These are phyloP conservation scores for Oryzias celebensis DNA, from an alignment of 2,113 vertebrate genomes.

Conservation along the genomic window DNA sequence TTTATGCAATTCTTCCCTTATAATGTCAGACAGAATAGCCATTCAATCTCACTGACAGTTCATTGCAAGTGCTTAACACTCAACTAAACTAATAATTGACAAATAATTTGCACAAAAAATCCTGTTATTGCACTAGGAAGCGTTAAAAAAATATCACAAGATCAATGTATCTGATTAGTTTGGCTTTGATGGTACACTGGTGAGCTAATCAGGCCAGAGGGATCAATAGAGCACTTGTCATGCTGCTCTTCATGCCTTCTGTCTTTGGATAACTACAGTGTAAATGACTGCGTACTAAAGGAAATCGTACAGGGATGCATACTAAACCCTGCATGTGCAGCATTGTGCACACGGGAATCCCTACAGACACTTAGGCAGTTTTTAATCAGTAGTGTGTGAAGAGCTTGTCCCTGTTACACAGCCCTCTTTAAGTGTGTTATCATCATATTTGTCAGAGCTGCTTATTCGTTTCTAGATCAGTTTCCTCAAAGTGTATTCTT, in stretches of 20 bases:
- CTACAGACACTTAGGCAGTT: constrained; percentile 65
- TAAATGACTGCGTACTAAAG: constrained; percentile 70
- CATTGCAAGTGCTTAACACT: constrained; percentile 44
- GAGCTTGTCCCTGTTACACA: constrained; percentile 62
- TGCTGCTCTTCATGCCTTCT: constrained; percentile 41
- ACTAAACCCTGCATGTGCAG: constrained; percentile 65
- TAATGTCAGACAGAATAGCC: constrained; percentile 19
- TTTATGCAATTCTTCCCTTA: not conserved
- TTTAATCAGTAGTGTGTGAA: constrained; percentile 66
- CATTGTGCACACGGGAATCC: constrained; percentile 70
- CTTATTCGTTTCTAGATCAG: constrained; percentile 64
- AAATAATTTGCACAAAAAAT: constrained; percentile 63
- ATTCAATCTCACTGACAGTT: constrained; percentile 31
- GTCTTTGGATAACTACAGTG: constrained; percentile 67
- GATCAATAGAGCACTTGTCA: constrained; percentile 69
- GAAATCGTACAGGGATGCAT: constrained; percentile 60
- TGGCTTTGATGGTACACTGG: constrained; percentile 56
- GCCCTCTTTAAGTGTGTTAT: constrained; percentile 66
- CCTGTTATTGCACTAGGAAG: constrained; percentile 66
- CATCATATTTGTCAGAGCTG: constrained; percentile 68
- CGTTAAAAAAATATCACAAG: constrained; percentile 66
- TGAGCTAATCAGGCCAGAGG: constrained; percentile 71
- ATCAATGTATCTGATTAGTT: constrained; percentile 75
- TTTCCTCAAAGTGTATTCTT: constrained; percentile 60
- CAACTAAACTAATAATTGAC: constrained; percentile 52